A percentile compares a stretch with the other conserved stretches of the same genome.
Conservation (phyloP, 2,797 vertebrate genomes). For the Crenuchus spilurus region DNA sequence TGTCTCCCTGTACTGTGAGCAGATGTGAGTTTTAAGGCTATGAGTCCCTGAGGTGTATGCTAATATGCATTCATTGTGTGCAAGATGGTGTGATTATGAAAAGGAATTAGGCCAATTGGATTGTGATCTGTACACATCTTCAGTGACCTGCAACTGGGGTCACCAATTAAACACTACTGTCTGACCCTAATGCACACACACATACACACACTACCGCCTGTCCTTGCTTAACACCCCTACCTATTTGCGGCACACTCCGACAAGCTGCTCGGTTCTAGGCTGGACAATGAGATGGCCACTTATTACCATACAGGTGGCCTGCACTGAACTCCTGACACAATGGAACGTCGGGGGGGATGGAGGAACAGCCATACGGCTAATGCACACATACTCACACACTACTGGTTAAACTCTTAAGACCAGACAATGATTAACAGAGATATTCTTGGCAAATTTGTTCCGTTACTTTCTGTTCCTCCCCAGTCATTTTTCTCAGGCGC, state of each 20-base stretch:
- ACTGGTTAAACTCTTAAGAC: slow-evolving; percentile 26
- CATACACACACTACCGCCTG: slow-evolving; percentile 30
- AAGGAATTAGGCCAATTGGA: slow-evolving; percentile 32
- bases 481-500: slow-evolving; percentile 15
- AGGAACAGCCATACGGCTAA: slow-evolving; percentile 15
- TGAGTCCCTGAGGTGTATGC: neutral
- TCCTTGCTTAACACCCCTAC: slow-evolving; percentile 52
- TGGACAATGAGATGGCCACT: slow-evolving; percentile 67
- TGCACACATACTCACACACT: slow-evolving; percentile 32
- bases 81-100: slow-evolving; percentile 1
- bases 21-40: slow-evolving; percentile 25
- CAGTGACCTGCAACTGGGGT: slow-evolving; percentile 50
- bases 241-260: slow-evolving; percentile 73
- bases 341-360: slow-evolving; percentile 14
- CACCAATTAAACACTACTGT: slow-evolving; percentile 50
- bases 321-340: slow-evolving; percentile 23
- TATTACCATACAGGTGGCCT: slow-evolving; percentile 79
- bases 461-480: slow-evolving; percentile 35
- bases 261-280: slow-evolving; percentile 72
- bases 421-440: slow-evolving; percentile 51
- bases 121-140: slow-evolving; percentile 32
- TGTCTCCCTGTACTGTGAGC: neutral
- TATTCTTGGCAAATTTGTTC: slow-evolving; percentile 16
- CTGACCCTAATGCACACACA: slow-evolving; percentile 30
- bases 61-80: slow-evolving; percentile 6